Evolutionary conservation across 2,797 vertebrate species (phyloP), one percentile per base, ranked within the genome.

Genomic region (Myotis planiceps): DNA sequence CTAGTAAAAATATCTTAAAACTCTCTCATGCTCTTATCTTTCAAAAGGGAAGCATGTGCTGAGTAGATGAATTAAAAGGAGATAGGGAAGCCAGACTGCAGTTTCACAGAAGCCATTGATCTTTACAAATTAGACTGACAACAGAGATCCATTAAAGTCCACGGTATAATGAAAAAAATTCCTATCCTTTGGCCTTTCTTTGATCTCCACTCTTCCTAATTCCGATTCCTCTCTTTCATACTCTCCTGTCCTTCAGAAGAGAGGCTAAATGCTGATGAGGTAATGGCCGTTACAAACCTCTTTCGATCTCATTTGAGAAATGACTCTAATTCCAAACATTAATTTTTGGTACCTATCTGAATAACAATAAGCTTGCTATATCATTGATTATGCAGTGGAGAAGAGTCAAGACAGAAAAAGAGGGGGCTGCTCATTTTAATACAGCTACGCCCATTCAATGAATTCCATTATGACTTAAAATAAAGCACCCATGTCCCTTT

Each of bases 111-210:
- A 98, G 69, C 18, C 92, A 97, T 97, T 98, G 97, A 98, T 98
- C 97, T 98, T 98, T 97, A 97, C 93, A 98, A 98, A 98, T 98
- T 97, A 96, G 87, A 97, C 96, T 98, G 97, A 98, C 96, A 98
- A 97, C 42, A 94, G 60, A 92, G 92, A 98, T 97, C 95, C 90
- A 97, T 98, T 98, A 98, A 97, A 98, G 91, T 98, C 95, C 60
- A 94, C 47, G 96, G n/a, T 18, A 97, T 72, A 98, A 97, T 93
- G 90, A 80, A 83, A 97, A 96, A 79, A 51, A 79, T 65, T 92
- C 78, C 89, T 95, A 95, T 88, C 91, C 93, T 94, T 95, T 60
- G 91, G 85, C n/a, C 69, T 96, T 95, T 92, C 65, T 96, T 97
- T 97, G 95, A 91, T 88, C 81, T 94, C 82, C 12, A 58, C 60